These are phyloP conservation scores for Odontocerum albicorne DNA, from an alignment of 2,888 invertebrate species.

Conservation along the genomic window DNA sequence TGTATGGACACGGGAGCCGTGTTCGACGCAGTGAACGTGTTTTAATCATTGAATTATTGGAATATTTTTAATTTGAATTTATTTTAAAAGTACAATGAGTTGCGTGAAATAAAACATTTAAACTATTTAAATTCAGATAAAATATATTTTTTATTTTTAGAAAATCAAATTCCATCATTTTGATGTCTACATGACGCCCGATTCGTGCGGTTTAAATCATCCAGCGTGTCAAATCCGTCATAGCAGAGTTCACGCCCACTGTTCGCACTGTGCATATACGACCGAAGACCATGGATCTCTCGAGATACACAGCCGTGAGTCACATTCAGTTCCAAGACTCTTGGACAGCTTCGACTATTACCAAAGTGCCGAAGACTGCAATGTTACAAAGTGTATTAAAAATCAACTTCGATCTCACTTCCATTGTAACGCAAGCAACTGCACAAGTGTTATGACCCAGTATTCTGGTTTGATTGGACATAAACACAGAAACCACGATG, in stretches of 20 bases:
- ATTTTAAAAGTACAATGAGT: no score
- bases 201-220: constrained; percentile 68
- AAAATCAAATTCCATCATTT: constrained; percentile 64
- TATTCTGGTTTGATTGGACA: constrained; percentile 56
- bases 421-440: constrained; percentile 54
- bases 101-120: no score
- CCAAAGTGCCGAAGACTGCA: constrained; percentile 55
- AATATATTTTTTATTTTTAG: constrained; percentile 42
- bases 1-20: no score
- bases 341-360: constrained; percentile 86
- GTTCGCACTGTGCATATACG: constrained; percentile 83
- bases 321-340: constrained; percentile 80
- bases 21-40: no score
- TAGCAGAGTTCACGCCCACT: constrained; percentile 80
- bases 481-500: constrained; percentile 43
- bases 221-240: constrained; percentile 69
- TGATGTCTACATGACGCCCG: constrained; percentile 61
- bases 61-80: no score
- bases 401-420: constrained; percentile 52
- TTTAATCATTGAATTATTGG: no score
- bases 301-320: constrained; percentile 82
- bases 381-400: constrained; percentile 48
- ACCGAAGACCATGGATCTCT: constrained; percentile 75
- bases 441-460: constrained; percentile 54
- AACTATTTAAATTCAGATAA: neutral